phyloP scores from a whole-genome alignment of 2,797 vertebrate species.

The Dallia pectoralis region DNA sequence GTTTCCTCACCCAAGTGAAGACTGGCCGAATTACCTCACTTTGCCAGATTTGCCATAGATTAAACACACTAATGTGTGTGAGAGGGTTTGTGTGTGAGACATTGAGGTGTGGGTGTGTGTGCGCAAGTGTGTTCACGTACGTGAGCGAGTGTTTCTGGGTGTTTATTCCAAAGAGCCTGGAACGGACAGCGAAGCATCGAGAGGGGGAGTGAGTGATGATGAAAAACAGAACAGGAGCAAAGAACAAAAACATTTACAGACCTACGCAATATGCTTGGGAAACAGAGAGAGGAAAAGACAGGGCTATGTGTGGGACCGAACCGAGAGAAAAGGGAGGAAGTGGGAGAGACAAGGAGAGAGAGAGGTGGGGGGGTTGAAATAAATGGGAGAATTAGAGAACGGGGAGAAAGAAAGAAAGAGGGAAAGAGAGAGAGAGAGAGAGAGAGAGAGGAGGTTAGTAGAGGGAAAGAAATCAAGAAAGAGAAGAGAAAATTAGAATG shows the following conservation, averaged over 20 bases:
- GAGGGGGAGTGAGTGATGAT: constrained; percentile 49
- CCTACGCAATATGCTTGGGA: constrained; percentile 54
- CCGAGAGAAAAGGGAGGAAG: not conserved
- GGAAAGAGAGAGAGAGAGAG: constrained; percentile 1
- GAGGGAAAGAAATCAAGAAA: constrained; percentile 8
- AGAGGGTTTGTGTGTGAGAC: not conserved
- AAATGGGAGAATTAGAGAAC: not conserved
- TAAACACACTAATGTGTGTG: not conserved
- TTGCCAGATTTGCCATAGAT: not conserved
- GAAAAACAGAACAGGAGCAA: constrained; percentile 41
- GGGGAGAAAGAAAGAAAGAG: constrained; percentile 12
- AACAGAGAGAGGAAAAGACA: constrained; percentile 31
- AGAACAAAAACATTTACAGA: constrained; percentile 58
- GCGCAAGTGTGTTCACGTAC: not conserved
- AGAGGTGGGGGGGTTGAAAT: not conserved
- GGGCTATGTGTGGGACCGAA: constrained; percentile 44
- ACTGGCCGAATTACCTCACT: constrained; percentile 13
- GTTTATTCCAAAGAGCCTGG: constrained; percentile 19
- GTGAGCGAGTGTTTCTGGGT: constrained; percentile 8
- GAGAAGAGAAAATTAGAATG: constrained; percentile 3
- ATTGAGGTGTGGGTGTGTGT: not conserved
- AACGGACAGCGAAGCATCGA: constrained; percentile 18
- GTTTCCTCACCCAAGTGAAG: constrained; percentile 24
- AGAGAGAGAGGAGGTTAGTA: constrained; percentile 9
- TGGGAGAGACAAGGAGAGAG: not conserved